Evolutionary conservation across 2,888 invertebrate genomes (phyloP).

Genomic region (Lasioglossum lativentre): DNA sequence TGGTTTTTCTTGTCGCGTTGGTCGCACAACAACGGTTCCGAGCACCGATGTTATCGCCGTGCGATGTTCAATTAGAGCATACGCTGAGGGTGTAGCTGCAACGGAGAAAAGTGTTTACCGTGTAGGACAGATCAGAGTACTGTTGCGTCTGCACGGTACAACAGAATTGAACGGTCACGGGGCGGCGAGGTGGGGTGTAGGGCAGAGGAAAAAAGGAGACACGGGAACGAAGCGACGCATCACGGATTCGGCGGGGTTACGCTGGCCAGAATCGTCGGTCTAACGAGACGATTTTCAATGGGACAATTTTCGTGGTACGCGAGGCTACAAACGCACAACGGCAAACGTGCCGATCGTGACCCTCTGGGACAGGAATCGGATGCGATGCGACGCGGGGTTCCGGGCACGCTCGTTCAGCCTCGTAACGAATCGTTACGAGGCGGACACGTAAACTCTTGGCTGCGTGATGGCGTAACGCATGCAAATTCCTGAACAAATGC

Average conservation of each 20-base stretch:
- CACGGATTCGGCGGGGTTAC: slow-evolving; percentile 28
- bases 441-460: slow-evolving; percentile 64
- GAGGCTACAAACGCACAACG: slow-evolving; percentile 24
- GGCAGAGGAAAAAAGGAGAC: too few relatives aligned
- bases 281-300: slow-evolving; percentile 62
- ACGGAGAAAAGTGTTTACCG: background rate
- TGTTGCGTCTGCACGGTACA: background rate
- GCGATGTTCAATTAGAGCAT: background rate
- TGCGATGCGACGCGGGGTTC: background rate
- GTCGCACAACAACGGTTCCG: background rate
- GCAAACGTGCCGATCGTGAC: slow-evolving; percentile 43
- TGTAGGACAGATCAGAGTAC: background rate
- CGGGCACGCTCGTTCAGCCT: slow-evolving; percentile 30
- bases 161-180: background rate
- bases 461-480: slow-evolving; percentile 74
- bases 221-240: background rate
- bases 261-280: slow-evolving; percentile 44
- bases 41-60: background rate
- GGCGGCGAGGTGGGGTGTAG: background rate
- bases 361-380: slow-evolving; percentile 38
- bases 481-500: slow-evolving; percentile 80
- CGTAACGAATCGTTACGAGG: slow-evolving; percentile 74
- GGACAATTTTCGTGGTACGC: slow-evolving; percentile 44
- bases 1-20: background rate
- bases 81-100: background rate